Percentiles rank a stretch among this genome's conserved stretches.
phyloP scores from a whole-genome alignment of 2,113 vertebrate genomes.

The Uria aalge region DNA sequence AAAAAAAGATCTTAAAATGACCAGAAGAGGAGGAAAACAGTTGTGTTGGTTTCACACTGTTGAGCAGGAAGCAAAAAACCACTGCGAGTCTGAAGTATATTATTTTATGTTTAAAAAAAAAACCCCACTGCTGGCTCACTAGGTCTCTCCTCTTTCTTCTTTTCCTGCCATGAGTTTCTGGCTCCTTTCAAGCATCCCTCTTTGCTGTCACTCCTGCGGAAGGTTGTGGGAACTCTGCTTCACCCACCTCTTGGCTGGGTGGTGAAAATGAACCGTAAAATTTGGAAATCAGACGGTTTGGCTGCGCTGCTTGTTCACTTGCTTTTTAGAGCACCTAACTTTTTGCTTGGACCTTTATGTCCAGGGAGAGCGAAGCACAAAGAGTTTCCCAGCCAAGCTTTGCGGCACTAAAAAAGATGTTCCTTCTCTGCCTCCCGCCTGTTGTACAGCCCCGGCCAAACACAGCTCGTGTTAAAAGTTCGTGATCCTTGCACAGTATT shows the following conservation, averaged over 20 bases:
- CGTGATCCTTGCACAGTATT: neutral
- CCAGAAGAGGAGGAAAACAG: neutral
- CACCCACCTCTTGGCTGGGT: neutral
- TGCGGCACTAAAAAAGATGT: neutral
- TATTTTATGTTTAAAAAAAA: neutral
- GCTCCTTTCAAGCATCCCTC: neutral
- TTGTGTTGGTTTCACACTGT: neutral
- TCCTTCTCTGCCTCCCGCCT: neutral
- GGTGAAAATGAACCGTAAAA: neutral
- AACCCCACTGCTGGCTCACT: neutral
- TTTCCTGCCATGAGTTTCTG: neutral
- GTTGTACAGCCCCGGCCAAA: neutral
- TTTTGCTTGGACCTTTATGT: neutral
- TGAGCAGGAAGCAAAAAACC: conserved; percentile 29
- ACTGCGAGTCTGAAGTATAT: neutral
- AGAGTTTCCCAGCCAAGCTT: neutral
- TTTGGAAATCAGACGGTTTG: neutral
- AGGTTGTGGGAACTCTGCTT: neutral
- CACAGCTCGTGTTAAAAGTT: neutral
- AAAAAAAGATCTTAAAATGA: neutral
- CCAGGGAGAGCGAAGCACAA: rapidly evolving
- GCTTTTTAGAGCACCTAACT: neutral
- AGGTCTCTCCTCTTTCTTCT: neutral
- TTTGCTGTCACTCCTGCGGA: neutral
- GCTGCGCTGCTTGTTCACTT: neutral